Percentiles rank a stretch among this genome's conserved stretches.
phyloP scores from a whole-genome alignment of 1,140 invertebrate species.

The Zaprionus tsacasi region DNA sequence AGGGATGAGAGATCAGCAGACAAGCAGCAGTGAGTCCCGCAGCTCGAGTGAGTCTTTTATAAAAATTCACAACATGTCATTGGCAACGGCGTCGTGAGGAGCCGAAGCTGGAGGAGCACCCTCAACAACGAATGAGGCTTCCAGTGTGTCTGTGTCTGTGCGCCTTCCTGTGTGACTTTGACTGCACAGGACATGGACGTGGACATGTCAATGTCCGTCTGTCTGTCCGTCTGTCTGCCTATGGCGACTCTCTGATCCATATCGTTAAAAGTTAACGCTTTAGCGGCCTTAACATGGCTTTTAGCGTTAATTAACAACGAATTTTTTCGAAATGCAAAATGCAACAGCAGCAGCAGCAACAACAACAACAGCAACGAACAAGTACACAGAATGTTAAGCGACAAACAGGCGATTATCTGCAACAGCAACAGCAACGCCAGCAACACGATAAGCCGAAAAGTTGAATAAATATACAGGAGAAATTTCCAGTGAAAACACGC shows the following conservation, averaged over 20 bases:
- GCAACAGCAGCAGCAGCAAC: conserved; percentile 43
- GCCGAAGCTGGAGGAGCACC: conserved; percentile 56
- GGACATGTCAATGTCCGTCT: conserved; percentile 74
- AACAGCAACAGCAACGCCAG: conserved; percentile 29
- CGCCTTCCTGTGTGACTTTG: conserved; percentile 56
- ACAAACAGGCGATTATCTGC: conserved; percentile 62
- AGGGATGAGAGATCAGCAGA: not conserved
- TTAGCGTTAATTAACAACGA: conserved; percentile 83
- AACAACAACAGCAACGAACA: conserved; percentile 54
- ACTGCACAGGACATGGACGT: conserved; percentile 71
- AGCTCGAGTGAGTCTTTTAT: conserved; percentile 77
- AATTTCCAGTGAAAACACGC: not conserved
- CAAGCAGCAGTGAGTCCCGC: not conserved
- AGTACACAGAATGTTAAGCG: conserved; percentile 72
- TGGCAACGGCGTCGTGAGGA: conserved; percentile 61
- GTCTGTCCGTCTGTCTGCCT: conserved; percentile 20
- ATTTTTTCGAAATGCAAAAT: conserved; percentile 77
- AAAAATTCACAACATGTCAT: conserved; percentile 82
- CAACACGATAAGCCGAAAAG: conserved; percentile 46
- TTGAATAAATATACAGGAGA: conserved; percentile 36
- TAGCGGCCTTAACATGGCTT: conserved; percentile 81
- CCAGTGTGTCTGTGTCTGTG: conserved; percentile 40
- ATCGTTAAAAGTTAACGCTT: conserved; percentile 81
- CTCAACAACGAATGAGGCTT: conserved; percentile 35
- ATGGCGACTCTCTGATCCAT: conserved; percentile 64